These are phyloP conservation scores for Panzeria rudis DNA, from an alignment of 2,888 invertebrate genomes.

Conservation along the genomic window DNA sequence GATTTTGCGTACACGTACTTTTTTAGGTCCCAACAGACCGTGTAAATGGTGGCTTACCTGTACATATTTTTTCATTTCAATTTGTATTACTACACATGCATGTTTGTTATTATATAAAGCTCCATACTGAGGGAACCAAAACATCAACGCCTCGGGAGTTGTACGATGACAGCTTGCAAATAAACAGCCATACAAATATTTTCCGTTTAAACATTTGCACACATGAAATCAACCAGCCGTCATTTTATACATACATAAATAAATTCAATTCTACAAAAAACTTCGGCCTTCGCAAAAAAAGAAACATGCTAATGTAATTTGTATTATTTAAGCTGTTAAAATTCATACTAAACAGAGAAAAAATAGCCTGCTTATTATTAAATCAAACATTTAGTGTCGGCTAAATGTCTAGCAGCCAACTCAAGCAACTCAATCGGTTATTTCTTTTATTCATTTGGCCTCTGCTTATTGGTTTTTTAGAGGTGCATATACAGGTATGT, in stretches of 20 bases:
- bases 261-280: constrained; percentile 46
- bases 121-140: constrained; percentile 30
- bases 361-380: constrained; percentile 39
- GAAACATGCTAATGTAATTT: constrained; percentile 26
- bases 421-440: constrained; percentile 18
- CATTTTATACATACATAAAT: constrained; percentile 7
- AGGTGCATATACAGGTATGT: no score
- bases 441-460: constrained; percentile 14
- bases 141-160: constrained; percentile 62
- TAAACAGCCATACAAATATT: constrained; percentile 21
- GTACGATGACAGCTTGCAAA: constrained; percentile 64
- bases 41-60: no score
- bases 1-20: no score
- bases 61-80: not conserved
- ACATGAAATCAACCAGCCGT: constrained; percentile 21
- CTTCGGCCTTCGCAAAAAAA: constrained; percentile 37
- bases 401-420: constrained; percentile 54
- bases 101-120: constrained; percentile 36
- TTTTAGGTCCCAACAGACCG: no score
- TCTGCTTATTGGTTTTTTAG: constrained; percentile 13
- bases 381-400: constrained; percentile 57
- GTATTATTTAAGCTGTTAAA: constrained; percentile 47
- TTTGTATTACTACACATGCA: constrained; percentile 49
- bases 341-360: constrained; percentile 28
- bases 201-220: not conserved